phyloP scores from a whole-genome alignment of 2,888 invertebrate genomes.

The Scaeva pyrastri region DNA sequence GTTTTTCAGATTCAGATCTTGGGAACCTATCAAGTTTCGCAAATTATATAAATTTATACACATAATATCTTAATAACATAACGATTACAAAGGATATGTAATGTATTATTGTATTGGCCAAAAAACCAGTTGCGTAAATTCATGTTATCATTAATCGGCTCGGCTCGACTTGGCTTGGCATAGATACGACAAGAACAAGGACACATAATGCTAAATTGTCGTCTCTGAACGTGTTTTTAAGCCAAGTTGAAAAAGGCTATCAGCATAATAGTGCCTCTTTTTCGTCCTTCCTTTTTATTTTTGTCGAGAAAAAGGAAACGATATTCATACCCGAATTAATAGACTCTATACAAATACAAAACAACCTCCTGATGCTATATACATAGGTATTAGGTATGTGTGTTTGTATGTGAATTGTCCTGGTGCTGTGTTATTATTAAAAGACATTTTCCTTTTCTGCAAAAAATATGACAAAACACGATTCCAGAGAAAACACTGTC shows the following conservation, averaged over 20 bases:
- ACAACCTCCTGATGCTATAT: not conserved
- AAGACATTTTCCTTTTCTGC: not conserved
- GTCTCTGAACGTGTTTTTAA: not conserved
- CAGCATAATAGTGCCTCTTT: not conserved
- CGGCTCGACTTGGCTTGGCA: no score
- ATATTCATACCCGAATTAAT: not conserved
- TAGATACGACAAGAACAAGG: no score
- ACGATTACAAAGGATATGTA: not conserved
- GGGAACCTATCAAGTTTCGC: not conserved
- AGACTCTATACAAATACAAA: not conserved
- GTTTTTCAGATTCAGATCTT: not conserved
- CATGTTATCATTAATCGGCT: not conserved
- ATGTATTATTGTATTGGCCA: not conserved
- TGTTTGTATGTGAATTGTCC: not conserved
- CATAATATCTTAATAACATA: not conserved
- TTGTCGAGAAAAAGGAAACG: not conserved
- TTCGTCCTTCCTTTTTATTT: not conserved
- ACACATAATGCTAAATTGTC: constrained; percentile 20
- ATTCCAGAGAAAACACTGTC: not conserved
- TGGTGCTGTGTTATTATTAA: not conserved
- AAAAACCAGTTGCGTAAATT: not conserved
- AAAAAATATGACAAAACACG: not conserved
- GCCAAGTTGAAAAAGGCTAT: not conserved
- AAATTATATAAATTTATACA: not conserved
- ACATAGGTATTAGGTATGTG: no score